phyloP scores from a whole-genome alignment of 2,888 invertebrate genomes.

The Scelioninae gen. 1 region DNA sequence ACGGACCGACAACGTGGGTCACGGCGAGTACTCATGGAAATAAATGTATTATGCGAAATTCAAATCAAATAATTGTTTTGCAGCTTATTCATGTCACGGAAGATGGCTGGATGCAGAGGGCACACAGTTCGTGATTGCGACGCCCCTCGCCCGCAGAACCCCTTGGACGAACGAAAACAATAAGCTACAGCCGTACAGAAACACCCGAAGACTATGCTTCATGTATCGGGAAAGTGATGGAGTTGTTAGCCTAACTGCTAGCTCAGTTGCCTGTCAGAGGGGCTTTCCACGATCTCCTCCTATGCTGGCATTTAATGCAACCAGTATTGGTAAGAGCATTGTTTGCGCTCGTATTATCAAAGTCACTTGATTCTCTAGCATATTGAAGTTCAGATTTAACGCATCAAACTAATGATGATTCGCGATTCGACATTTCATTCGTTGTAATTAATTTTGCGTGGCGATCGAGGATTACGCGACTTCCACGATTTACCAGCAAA shows the following conservation, averaged over 20 bases:
- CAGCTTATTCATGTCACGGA: constrained; percentile 95
- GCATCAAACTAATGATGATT: constrained; percentile 53
- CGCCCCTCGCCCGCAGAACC: constrained; percentile 88
- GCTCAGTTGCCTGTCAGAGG: constrained; percentile 83
- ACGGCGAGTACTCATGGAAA: constrained; percentile 18
- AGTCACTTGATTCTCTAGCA: constrained; percentile 59
- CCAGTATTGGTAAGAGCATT: constrained; percentile 87
- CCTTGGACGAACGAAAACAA: constrained; percentile 83
- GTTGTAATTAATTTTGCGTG: constrained; percentile 41
- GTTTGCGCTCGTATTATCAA: constrained; percentile 57
- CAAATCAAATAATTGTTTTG: constrained; percentile 53
- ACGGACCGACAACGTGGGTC: constrained; percentile 10
- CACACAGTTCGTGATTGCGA: constrained; percentile 93
- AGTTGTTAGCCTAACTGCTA: constrained; percentile 82
- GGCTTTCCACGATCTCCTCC: constrained; percentile 81
- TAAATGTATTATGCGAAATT: constrained; percentile 20
- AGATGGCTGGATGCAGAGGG: constrained; percentile 92
- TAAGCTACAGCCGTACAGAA: constrained; percentile 82
- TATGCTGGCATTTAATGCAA: constrained; percentile 89
- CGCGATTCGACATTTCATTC: constrained; percentile 26
- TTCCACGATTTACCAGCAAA: too few relatives aligned
- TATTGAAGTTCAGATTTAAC: constrained; percentile 58
- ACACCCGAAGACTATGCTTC: constrained; percentile 89
- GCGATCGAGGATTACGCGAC: too few relatives aligned
- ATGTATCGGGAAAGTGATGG: constrained; percentile 88